Percentiles rank a stretch among this genome's conserved stretches.
Conservation (phyloP, 2,113 vertebrate genomes). For the Eretmochelys imbricata region DNA sequence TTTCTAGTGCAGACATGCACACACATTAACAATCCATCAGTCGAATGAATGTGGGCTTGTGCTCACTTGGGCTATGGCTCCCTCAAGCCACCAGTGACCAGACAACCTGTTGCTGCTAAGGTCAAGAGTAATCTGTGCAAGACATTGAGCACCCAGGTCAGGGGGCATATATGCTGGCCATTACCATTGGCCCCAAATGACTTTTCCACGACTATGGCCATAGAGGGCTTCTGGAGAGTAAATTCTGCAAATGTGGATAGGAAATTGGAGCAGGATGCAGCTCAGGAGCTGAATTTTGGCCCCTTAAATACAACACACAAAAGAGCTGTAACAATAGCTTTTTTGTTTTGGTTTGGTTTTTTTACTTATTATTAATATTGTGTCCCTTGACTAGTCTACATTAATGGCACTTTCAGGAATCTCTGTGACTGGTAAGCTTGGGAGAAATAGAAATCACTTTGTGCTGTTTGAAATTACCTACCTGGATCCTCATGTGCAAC, state of each 20-base stretch:
- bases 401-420: slow-evolving; percentile 58
- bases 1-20: neutral
- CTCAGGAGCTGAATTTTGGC: neutral
- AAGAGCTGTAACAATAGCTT: neutral
- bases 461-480: slow-evolving; percentile 64
- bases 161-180: no score
- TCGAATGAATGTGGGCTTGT: neutral
- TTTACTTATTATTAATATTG: neutral
- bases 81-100: no score
- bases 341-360: neutral
- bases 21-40: neutral
- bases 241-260: neutral
- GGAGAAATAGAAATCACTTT: slow-evolving; percentile 36
- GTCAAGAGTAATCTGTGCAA: neutral
- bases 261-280: neutral
- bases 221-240: neutral
- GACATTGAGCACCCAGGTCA: neutral
- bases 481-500: neutral
- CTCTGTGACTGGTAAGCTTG: slow-evolving; percentile 55
- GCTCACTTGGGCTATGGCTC: neutral
- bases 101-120: neutral
- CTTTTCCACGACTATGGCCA: neutral
- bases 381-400: neutral
- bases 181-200: neutral
- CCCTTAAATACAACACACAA: neutral